These are phyloP conservation scores for Mylabris phalerata DNA, from an alignment of 1,140 invertebrate species.

Conservation along the genomic window DNA sequence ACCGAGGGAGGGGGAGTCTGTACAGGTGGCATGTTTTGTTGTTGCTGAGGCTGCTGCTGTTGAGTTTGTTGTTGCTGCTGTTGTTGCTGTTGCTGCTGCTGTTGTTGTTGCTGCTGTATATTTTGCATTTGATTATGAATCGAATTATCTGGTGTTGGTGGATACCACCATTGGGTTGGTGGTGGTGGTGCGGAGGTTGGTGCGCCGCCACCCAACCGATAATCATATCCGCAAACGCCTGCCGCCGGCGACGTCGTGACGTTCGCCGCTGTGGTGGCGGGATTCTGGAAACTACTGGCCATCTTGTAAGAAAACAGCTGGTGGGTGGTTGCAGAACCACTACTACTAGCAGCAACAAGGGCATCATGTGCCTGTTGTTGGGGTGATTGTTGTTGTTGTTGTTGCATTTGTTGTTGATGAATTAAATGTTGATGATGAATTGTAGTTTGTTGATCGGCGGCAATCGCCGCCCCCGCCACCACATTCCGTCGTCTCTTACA, in stretches of 20 bases:
- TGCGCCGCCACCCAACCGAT: conserved; percentile 48
- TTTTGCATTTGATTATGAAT: conserved; percentile 33
- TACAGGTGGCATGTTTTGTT: conserved; percentile 39
- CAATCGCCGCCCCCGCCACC: conserved; percentile 50
- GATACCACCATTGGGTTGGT: conserved; percentile 62
- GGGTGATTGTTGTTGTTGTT: conserved; percentile 45
- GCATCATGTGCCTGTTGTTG: conserved; percentile 43
- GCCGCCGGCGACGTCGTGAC: conserved; percentile 43
- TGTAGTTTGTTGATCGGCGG: conserved; percentile 46
- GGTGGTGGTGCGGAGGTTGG: conserved; percentile 47
- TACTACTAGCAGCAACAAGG: conserved; percentile 43
- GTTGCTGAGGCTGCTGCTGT: conserved; percentile 32
- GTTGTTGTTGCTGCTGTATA: conserved; percentile 14
- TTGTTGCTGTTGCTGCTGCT: conserved; percentile 38
- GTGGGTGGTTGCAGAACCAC: conserved; percentile 54
- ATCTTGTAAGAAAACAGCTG: conserved; percentile 79
- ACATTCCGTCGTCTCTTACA: conserved; percentile 54
- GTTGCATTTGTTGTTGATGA: conserved; percentile 40
- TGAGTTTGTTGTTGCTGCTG: conserved; percentile 43
- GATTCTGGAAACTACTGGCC: conserved; percentile 70
- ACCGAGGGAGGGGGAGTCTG: conserved; percentile 38
- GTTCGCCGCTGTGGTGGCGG: conserved; percentile 48
- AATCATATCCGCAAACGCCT: conserved; percentile 49
- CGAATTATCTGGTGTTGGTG: conserved; percentile 43
- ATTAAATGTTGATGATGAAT: conserved; percentile 34